Conservation (phyloP, 2,888 invertebrate species). For the Candidula unifasciata region DNA sequence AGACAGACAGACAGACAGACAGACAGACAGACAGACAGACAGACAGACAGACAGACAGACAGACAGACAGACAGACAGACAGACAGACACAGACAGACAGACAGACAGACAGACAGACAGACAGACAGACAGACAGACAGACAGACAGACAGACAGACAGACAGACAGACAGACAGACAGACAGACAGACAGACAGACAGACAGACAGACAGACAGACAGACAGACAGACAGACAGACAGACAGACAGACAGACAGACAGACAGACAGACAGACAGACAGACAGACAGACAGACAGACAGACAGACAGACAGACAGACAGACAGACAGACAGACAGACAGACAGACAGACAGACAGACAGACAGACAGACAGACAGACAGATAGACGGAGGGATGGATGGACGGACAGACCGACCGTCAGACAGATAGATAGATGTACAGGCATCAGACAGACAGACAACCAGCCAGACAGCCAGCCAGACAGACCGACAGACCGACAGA, state of each 20-base stretch:
- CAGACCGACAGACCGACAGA: constrained; percentile 3
- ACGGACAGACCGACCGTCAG: not conserved
- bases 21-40: constrained; percentile 7
- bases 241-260: constrained; percentile 25
- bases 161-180: constrained; percentile 23
- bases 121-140: not conserved
- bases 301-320: constrained; percentile 18
- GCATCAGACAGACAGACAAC: not conserved
- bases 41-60: not conserved
- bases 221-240: constrained; percentile 16
- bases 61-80: not conserved
- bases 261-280: constrained; percentile 33
- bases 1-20: constrained; percentile 9
- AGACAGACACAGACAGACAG: not conserved
- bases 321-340: constrained; percentile 4
- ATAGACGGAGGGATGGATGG: not conserved
- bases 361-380: constrained; percentile 19
- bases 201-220: constrained; percentile 1
- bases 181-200: constrained; percentile 6
- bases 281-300: constrained; percentile 30
- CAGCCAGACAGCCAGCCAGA: not conserved
- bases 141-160: not conserved
- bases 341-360: constrained; percentile 10
- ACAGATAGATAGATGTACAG: not conserved
- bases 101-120: not conserved